Base-by-base conservation (phyloP, 2,113 vertebrate genomes). In the Perca schrenkii region DNA sequence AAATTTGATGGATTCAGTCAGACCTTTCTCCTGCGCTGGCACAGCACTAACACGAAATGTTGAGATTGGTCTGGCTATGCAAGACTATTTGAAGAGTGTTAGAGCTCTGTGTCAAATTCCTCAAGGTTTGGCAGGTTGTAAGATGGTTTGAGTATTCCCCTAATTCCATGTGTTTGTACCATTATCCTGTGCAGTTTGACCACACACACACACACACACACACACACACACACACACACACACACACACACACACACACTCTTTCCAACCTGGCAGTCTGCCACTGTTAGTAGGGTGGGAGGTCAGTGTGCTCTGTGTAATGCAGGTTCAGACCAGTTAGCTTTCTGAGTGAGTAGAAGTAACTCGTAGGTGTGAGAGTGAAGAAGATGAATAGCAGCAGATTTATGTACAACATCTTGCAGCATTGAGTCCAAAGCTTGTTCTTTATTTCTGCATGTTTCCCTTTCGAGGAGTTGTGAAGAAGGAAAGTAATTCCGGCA, bases 361-460 rank as follows among this genome's bases (percentile, higher is more conserved):
- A 92, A 79, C n/a, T 85, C 63, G 89, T 91, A 92, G 92, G 86
- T 84, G 84, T 90, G 72, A 89, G 91, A 93, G 91, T 88, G 82
- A 87, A 84, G 90, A 89, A 86, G 75, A 91, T 88, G 90, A 91
- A 61, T 71, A 43, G 74, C 21, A 16, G 57, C 66, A 69, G 81
- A 22, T 74, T 40, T 67, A n/a, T 70, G 54, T 66, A 6, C 61
- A 61, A 60, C 61, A 84, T 73, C 56, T 70, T 65, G 49, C 36
- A 56, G 66, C 17, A 60, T 6, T 36, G 54, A 80, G 53, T 82
- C 56, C 31, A 57, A 46, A 69, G n/a, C 22, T 68, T 62, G 17
- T 8, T 17, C 28, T 81, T 25, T 56, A 21, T 71, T 73, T 54
- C 25, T 70, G 14, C 6, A 15, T 79, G 52, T 73, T 56, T 75